phyloP scores from a whole-genome alignment of 2,113 vertebrate genomes.

The Tupaia chinensis region DNA sequence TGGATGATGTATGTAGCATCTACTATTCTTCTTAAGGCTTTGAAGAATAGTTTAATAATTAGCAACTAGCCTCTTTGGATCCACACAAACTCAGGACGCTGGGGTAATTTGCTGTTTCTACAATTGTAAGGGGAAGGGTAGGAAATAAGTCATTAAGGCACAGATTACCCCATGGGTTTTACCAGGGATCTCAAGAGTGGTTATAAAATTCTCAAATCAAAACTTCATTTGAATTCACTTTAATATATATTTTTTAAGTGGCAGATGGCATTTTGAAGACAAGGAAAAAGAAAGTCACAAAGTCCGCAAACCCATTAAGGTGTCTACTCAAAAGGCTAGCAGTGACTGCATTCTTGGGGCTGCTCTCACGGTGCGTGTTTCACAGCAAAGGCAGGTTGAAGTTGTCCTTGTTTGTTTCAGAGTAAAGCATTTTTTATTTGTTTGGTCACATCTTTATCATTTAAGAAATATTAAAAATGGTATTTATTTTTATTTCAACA shows the following conservation, averaged over 20 bases:
- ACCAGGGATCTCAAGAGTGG: not conserved
- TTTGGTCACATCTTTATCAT: constrained; percentile 83
- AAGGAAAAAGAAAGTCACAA: constrained; percentile 52
- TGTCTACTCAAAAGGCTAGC: constrained; percentile 43
- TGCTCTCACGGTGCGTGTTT: not conserved
- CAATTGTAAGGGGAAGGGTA: not conserved
- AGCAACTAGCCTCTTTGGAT: not conserved
- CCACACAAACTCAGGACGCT: not conserved
- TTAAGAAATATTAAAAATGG: constrained; percentile 86
- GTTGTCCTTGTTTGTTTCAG: constrained; percentile 57
- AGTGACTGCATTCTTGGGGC: not conserved
- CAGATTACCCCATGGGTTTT: not conserved
- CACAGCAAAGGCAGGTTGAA: constrained; percentile 52
- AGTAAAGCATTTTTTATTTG: constrained; percentile 83
- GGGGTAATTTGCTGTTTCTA: not conserved
- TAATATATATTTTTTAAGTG: constrained; percentile 58
- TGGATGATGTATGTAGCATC: not conserved
- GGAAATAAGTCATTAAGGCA: not conserved
- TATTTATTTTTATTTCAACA: constrained; percentile 83
- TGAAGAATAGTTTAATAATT: not conserved
- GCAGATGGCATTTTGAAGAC: constrained; percentile 52
- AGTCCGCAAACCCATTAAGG: constrained; percentile 38
- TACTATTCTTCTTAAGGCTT: not conserved
- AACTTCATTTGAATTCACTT: constrained; percentile 62
- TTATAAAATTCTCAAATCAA: constrained; percentile 60